A percentile compares a stretch with the other conserved stretches of the same genome.
These are phyloP conservation scores for Drosophila borealis DNA, from an alignment of 2,888 invertebrate genomes.

Conservation along the genomic window DNA sequence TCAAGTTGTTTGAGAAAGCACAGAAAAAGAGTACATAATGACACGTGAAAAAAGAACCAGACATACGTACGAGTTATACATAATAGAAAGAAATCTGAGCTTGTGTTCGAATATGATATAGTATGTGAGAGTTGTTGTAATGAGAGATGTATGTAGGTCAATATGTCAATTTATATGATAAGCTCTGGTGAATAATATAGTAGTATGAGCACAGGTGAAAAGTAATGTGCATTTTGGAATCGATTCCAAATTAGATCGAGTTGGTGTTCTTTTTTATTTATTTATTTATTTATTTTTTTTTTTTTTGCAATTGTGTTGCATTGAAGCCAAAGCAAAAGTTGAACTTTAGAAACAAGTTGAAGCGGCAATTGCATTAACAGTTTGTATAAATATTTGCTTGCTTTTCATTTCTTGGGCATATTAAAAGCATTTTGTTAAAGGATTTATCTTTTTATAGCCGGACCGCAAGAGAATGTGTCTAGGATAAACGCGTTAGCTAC, in stretches of 20 bases:
- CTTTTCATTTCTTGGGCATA: constrained; percentile 28
- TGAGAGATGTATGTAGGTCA: constrained; percentile 51
- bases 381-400: constrained; percentile 23
- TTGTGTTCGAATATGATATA: constrained; percentile 30
- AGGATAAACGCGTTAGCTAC: constrained; percentile 37
- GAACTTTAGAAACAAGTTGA: constrained; percentile 50
- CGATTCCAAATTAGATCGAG: constrained; percentile 31
- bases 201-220: constrained; percentile 29
- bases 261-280: constrained; percentile 13
- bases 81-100: constrained; percentile 36
- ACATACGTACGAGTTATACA: constrained; percentile 42
- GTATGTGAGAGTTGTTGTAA: constrained; percentile 25
- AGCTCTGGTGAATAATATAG: constrained; percentile 46
- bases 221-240: constrained; percentile 29
- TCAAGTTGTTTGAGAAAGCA: constrained; percentile 48
- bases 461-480: constrained; percentile 22
- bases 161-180: constrained; percentile 77
- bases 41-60: constrained; percentile 54
- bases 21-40: constrained; percentile 66
- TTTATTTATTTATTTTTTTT: not conserved
- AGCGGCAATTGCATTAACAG: constrained; percentile 43
- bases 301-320: constrained; percentile 63
- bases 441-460: constrained; percentile 67
- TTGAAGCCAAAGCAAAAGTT: constrained; percentile 62
- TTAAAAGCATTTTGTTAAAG: constrained; percentile 52